A percentile compares a stretch with the other conserved stretches of the same genome.
phyloP scores from a whole-genome alignment of 92 coral and sea anemone genomes.

The Actinernus sp. region DNA sequence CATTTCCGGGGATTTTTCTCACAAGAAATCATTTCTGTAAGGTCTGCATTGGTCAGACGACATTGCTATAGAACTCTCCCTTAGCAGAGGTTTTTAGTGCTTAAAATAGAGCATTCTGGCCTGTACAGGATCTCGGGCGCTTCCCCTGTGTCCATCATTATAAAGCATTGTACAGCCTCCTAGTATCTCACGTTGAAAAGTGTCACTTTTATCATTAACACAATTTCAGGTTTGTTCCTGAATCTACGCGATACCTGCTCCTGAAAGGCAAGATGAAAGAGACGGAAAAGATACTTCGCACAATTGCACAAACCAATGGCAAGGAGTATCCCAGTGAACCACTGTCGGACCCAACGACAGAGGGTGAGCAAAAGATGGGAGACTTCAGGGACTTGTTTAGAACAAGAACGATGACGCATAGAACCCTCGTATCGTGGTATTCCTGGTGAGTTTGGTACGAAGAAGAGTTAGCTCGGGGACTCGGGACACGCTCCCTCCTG shows the following conservation, averaged over 20 bases:
- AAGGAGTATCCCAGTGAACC: slow-evolving; percentile 61
- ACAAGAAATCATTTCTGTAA: too few relatives aligned
- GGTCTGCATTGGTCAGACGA: too few relatives aligned
- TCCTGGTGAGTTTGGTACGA: slow-evolving; percentile 69
- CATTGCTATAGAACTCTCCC: too few relatives aligned
- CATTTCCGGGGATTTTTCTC: too few relatives aligned
- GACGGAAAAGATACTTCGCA: slow-evolving; percentile 56
- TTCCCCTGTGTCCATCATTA: too few relatives aligned
- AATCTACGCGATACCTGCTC: slow-evolving; percentile 63
- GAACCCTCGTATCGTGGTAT: slow-evolving; percentile 72
- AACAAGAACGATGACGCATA: slow-evolving; percentile 62
- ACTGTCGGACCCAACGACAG: slow-evolving; percentile 33
- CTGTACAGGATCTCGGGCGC: too few relatives aligned
- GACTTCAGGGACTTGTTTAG: slow-evolving; percentile 72
- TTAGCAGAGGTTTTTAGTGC: too few relatives aligned
- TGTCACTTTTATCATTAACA: not conserved
- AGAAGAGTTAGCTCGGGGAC: too few relatives aligned
- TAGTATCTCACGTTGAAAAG: too few relatives aligned
- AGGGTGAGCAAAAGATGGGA: slow-evolving; percentile 63
- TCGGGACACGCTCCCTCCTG: too few relatives aligned
- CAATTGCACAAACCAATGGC: slow-evolving; percentile 52
- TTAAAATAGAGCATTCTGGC: too few relatives aligned
- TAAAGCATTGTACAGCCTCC: too few relatives aligned
- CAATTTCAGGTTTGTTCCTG: slow-evolving; percentile 63
- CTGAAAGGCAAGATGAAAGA: slow-evolving; percentile 64